These are phyloP conservation scores for Muscicapa striata DNA, from an alignment of 2,797 vertebrate genomes.

Conservation along the genomic window DNA sequence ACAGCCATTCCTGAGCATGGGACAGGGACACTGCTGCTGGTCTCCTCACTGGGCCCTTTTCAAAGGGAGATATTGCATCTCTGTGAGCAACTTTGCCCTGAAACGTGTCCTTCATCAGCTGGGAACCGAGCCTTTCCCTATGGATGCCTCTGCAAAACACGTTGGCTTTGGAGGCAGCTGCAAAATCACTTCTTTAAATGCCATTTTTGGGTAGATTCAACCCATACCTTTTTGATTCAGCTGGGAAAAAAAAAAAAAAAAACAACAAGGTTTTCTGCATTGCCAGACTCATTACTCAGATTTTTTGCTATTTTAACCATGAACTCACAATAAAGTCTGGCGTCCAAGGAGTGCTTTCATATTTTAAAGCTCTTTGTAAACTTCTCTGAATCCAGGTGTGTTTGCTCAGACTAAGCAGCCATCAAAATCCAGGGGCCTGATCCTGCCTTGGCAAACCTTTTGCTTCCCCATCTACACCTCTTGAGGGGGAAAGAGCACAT, in stretches of 20 bases:
- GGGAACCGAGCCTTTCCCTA: neutral
- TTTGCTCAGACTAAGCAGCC: neutral
- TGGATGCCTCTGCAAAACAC: neutral
- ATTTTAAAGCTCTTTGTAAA: neutral
- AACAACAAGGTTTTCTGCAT: neutral
- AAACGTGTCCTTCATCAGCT: neutral
- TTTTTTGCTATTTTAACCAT: constrained; percentile 38
- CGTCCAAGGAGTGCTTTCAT: neutral
- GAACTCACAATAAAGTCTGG: neutral
- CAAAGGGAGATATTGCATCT: neutral
- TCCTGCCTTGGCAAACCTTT: neutral
- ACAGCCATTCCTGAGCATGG: rapidly evolving
- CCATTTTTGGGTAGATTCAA: neutral
- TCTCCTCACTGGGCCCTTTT: neutral
- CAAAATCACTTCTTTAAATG: neutral
- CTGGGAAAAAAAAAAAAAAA: neutral
- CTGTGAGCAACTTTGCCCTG: neutral
- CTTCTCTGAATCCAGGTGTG: neutral
- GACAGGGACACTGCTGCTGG: neutral
- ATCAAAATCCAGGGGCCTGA: rapidly evolving
- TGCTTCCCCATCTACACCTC: neutral
- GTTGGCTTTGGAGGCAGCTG: neutral
- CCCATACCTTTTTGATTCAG: neutral
- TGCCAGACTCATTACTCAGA: neutral
- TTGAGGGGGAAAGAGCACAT: neutral